Evolutionary conservation across 2,888 invertebrate genomes (phyloP).

Genomic region (Cordilura impudica): DNA sequence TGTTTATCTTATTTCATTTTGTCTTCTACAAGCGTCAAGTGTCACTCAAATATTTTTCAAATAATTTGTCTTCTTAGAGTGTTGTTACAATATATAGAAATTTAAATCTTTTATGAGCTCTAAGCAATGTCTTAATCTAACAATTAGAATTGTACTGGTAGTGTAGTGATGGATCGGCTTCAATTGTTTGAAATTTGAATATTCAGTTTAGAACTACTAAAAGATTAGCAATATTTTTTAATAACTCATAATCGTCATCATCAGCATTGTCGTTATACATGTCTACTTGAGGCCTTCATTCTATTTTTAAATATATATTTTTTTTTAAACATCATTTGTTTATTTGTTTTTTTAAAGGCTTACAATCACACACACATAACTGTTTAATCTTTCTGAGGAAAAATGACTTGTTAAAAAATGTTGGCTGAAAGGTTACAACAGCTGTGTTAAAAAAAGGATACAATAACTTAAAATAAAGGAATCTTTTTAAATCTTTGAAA

Average conservation of each 20-base stretch:
- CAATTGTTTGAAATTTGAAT: constrained; percentile 59
- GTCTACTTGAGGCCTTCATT: constrained; percentile 16
- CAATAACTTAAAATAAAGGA: background rate
- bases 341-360: constrained; percentile 50
- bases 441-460: background rate
- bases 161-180: constrained; percentile 32
- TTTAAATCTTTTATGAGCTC: background rate
- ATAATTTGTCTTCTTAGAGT: constrained; percentile 39
- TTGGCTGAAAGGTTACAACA: background rate
- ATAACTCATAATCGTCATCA: constrained; percentile 51
- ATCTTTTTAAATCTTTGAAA: too few species aligned
- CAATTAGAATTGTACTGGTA: constrained; percentile 52
- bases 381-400: constrained; percentile 44
- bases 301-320: background rate
- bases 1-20: constrained; percentile 26
- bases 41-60: constrained; percentile 48
- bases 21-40: constrained; percentile 55
- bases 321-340: constrained; percentile 21
- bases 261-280: constrained; percentile 27
- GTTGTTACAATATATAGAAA: constrained; percentile 9
- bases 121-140: constrained; percentile 50
- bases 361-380: constrained; percentile 35
- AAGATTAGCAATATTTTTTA: constrained; percentile 62
- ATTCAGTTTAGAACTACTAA: constrained; percentile 2
- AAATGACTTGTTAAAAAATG: constrained; percentile 41